phyloP scores from a whole-genome alignment of 2,113 vertebrate species.

The Panthera uncia region DNA sequence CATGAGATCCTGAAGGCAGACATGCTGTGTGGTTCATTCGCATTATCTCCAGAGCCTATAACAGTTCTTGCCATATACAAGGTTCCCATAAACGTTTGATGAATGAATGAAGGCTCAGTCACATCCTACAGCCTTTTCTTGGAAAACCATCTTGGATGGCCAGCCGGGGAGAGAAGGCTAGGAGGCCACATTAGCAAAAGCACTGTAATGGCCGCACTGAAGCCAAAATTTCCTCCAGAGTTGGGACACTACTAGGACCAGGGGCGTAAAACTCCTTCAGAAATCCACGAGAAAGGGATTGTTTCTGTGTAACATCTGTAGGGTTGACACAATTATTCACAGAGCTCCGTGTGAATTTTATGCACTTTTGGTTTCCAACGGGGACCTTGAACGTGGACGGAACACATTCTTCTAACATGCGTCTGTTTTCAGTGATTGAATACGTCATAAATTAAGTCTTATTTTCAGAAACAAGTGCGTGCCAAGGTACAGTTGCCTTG shows the following conservation, averaged over 20 bases:
- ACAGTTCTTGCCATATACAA: background rate
- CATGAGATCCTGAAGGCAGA: background rate
- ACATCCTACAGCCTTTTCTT: background rate
- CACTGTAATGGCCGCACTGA: accelerated
- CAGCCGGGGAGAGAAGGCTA: background rate
- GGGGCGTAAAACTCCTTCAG: background rate
- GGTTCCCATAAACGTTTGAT: background rate
- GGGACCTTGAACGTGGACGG: background rate
- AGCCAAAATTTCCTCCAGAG: background rate
- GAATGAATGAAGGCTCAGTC: background rate
- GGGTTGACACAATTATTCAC: background rate
- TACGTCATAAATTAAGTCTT: background rate
- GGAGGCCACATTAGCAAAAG: background rate
- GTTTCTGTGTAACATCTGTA: accelerated
- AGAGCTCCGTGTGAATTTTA: background rate
- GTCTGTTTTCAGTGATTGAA: background rate
- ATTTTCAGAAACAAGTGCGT: background rate
- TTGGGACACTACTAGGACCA: background rate
- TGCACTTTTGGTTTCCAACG: background rate
- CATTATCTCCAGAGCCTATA: too few relatives aligned
- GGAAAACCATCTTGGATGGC: background rate
- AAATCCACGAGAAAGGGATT: background rate
- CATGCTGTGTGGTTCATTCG: too few relatives aligned
- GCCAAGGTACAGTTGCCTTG: background rate
- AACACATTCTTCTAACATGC: background rate